These are phyloP conservation scores for Notospermus geniculatus DNA, from an alignment of 1,140 invertebrate genomes.

Conservation along the genomic window DNA sequence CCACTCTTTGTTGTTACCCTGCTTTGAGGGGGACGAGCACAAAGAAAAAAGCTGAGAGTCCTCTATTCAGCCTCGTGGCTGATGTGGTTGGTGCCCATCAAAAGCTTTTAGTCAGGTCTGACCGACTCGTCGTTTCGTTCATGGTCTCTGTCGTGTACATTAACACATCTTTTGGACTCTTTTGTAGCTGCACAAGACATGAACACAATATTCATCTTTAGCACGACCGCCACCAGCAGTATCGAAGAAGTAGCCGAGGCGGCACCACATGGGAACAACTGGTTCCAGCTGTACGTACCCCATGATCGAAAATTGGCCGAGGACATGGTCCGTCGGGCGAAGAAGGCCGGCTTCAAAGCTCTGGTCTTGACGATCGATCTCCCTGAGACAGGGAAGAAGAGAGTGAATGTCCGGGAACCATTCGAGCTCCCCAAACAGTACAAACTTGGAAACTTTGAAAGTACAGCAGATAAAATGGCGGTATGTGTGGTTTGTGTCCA, in stretches of 20 bases:
- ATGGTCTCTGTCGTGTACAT: too few relatives aligned
- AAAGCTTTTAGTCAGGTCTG: too few relatives aligned
- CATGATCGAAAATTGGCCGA: constrained; percentile 74
- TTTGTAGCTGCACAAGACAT: neutral
- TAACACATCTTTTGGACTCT: too few relatives aligned
- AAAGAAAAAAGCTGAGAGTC: too few relatives aligned
- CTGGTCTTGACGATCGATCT: constrained; percentile 89
- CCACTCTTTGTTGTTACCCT: neutral
- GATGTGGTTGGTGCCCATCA: too few relatives aligned
- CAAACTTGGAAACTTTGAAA: constrained; percentile 32
- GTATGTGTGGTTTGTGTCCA: too few relatives aligned
- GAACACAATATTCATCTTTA: constrained; percentile 66
- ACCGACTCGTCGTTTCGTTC: too few relatives aligned
- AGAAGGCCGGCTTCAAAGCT: constrained; percentile 81
- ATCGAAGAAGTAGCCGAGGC: constrained; percentile 81
- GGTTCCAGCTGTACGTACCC: constrained; percentile 63
- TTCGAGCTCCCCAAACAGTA: constrained; percentile 79
- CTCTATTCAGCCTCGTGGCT: too few relatives aligned
- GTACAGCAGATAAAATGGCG: neutral
- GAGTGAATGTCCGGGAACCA: constrained; percentile 78
- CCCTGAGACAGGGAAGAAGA: constrained; percentile 76
- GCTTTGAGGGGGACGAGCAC: too few relatives aligned
- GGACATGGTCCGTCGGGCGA: constrained; percentile 74
- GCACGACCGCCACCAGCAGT: constrained; percentile 82
- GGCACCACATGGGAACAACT: constrained; percentile 66